A percentile compares a stretch with the other conserved stretches of the same genome.
Conservation (phyloP, 1,140 invertebrate species). For the Drosophila albomicans region DNA sequence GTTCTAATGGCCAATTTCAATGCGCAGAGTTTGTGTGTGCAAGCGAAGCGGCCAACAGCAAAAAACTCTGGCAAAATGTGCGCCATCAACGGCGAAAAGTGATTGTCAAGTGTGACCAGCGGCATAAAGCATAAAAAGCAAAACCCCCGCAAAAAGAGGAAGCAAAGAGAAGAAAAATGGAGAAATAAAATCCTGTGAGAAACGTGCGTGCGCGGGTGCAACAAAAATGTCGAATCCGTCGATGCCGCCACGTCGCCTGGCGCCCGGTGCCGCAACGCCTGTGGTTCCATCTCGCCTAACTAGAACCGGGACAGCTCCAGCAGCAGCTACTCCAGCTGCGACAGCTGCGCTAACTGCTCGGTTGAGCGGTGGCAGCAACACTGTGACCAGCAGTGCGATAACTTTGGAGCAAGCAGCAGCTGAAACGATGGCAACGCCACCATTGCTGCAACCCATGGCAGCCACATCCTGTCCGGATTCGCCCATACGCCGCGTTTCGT, state of each 20-base stretch:
- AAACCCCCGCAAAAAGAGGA: background rate
- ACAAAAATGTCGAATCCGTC: conserved; percentile 73
- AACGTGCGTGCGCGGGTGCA: conserved; percentile 28
- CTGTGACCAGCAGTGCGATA: conserved; percentile 52
- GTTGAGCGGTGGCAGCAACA: conserved; percentile 53
- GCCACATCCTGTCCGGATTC: conserved; percentile 80
- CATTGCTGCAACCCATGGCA: conserved; percentile 23
- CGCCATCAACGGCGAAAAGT: conserved; percentile 37
- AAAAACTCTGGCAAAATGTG: conserved; percentile 45
- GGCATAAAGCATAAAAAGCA: conserved; percentile 21
- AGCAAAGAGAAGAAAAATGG: conserved; percentile 5
- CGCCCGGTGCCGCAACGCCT: conserved; percentile 73
- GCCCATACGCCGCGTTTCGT: conserved; percentile 80
- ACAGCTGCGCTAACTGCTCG: conserved; percentile 60
- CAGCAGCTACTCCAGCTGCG: conserved; percentile 24
- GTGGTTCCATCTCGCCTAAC: conserved; percentile 25
- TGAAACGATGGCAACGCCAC: conserved; percentile 4
- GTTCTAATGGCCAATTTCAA: conserved; percentile 38
- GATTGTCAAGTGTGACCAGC: conserved; percentile 30
- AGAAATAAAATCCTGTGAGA: background rate
- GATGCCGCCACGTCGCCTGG: conserved; percentile 69
- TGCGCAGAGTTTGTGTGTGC: conserved; percentile 10
- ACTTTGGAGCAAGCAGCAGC: conserved; percentile 32
- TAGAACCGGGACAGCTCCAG: conserved; percentile 11
- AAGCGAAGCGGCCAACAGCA: background rate